These are phyloP conservation scores for Hydractinia echinata DNA, from an alignment of 30 jellyfish, hydroid and myxozoan species.

Conservation along the genomic window DNA sequence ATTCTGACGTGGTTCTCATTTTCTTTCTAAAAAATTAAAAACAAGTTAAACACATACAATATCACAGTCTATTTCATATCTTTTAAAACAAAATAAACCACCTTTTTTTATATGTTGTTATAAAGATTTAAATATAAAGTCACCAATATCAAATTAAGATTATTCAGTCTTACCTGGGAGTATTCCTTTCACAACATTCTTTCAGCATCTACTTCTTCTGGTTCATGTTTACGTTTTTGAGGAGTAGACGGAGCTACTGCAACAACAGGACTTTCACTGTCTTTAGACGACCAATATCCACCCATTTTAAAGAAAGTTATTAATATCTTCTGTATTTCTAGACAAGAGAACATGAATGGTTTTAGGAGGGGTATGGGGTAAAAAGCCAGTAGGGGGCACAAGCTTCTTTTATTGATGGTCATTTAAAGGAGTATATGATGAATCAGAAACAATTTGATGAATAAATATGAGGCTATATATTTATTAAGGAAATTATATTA, in stretches of 20 bases:
- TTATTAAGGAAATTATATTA: no score
- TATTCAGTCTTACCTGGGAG: constrained; percentile 2
- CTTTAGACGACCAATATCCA: neutral
- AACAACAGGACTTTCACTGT: neutral
- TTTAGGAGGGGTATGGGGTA: no score
- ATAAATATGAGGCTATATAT: no score
- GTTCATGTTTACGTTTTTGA: neutral
- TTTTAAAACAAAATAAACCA: neutral
- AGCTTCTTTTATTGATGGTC: no score
- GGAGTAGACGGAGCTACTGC: neutral
- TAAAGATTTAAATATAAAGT: neutral
- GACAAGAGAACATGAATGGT: no score
- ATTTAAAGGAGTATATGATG: no score
- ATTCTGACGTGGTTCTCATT: constrained; percentile 75
- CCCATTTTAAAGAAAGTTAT: neutral
- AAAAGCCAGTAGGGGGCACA: no score
- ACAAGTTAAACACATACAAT: neutral
- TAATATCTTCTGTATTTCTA: no score
- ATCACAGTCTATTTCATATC: neutral
- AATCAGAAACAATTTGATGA: no score
- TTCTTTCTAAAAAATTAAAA: constrained; percentile 43
- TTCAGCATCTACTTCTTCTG: constrained; percentile 7
- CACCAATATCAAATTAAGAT: neutral
- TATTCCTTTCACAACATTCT: neutral
- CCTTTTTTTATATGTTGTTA: neutral